Conservation (phyloP, 2,797 vertebrate species). For the Peromyscus attwateri region DNA sequence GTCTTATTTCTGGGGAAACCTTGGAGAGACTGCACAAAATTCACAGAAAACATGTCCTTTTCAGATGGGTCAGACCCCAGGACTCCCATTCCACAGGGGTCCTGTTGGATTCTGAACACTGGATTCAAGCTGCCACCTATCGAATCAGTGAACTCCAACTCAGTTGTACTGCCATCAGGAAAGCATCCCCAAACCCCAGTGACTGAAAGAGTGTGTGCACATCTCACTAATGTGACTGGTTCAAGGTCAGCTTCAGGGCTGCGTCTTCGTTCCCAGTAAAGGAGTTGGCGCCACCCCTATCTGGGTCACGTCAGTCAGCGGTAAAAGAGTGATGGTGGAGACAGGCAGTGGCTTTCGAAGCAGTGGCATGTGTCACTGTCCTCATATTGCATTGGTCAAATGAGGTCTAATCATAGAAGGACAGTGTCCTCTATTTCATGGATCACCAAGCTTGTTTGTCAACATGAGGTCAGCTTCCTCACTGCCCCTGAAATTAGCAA, state of each 20-base stretch:
- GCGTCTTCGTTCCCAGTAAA: neutral
- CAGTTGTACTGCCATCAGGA: neutral
- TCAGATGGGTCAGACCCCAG: neutral
- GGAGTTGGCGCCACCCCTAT: neutral
- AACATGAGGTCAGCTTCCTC: neutral
- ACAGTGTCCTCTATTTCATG: neutral
- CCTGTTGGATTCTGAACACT: neutral
- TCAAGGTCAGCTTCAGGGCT: neutral
- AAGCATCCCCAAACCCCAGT: neutral
- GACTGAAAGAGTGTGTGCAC: neutral
- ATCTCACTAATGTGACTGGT: neutral
- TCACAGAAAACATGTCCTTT: neutral
- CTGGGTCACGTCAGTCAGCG: neutral
- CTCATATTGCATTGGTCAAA: neutral
- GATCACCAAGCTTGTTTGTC: neutral
- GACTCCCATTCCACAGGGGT: neutral
- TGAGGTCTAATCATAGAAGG: neutral
- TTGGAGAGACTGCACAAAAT: conserved; percentile 2
- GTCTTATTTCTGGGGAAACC: conserved; percentile 25
- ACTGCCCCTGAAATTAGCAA: neutral
- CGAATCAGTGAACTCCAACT: neutral
- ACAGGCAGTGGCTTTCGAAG: neutral
- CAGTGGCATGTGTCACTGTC: neutral
- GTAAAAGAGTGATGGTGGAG: neutral
- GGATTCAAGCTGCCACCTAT: neutral